Percentiles rank a stretch among this genome's conserved stretches.
Conservation (phyloP, 2,888 invertebrate species). For the Ochropacha duplaris region DNA sequence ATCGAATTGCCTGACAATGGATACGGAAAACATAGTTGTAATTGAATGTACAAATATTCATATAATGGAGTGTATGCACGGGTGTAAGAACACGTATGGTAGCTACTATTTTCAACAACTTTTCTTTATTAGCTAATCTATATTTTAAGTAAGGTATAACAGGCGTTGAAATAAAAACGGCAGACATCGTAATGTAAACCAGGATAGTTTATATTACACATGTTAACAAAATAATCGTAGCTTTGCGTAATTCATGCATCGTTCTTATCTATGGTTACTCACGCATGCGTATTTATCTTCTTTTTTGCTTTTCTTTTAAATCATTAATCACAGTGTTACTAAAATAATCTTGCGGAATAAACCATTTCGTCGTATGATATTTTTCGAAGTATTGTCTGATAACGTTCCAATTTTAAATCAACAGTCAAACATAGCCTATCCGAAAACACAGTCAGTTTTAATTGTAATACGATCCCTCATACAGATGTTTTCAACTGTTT, state of each 20-base stretch:
- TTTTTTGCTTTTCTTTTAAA: background rate
- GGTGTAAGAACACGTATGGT: no score
- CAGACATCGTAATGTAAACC: background rate
- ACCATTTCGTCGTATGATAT: background rate
- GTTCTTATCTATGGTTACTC: background rate
- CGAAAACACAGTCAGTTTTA: no score
- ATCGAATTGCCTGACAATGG: background rate
- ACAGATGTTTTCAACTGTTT: no score
- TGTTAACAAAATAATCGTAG: slow-evolving; percentile 1
- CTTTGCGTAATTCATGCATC: background rate
- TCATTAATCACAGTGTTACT: slow-evolving; percentile 2
- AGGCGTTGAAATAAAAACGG: background rate
- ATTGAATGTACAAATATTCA: background rate
- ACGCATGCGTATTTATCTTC: slow-evolving; percentile 2
- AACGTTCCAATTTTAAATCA: no score
- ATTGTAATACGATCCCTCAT: no score
- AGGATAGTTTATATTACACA: background rate
- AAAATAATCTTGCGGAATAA: background rate
- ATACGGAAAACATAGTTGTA: slow-evolving; percentile 7
- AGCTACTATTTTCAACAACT: background rate
- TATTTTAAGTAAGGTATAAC: background rate
- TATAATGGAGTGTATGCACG: background rate
- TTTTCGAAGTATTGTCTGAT: no score
- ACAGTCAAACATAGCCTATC: no score
- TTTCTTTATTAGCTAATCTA: background rate